Evolutionary conservation across 2,888 invertebrate species (phyloP), one percentile per base, ranked within the genome.

Genomic region (Saturnia japonica): DNA sequence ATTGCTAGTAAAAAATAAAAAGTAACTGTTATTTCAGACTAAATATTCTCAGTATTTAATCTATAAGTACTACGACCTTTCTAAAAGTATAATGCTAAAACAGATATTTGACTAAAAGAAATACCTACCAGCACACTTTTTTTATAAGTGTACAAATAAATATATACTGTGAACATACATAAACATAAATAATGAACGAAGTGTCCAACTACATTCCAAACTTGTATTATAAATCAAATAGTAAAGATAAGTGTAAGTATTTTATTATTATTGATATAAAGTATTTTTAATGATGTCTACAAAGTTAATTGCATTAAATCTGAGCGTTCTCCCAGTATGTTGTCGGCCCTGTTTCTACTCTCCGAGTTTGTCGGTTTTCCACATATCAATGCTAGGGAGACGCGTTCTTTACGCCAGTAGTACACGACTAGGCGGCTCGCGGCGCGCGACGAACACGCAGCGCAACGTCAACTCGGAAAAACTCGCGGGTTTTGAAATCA

Each of bases 371-470:
- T 84, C 82, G 83, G 85, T 91, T 91, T 92, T 91, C 90, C 91
- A 87, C 88, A 86, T 84, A 88, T 86, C 84, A 86, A 84, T 85
- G 87, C 83, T 83, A 85, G 80, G 78, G 83, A 82, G 87, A 77
- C 83, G 86, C 84, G 82, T 86, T 82, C 80, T 82, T 83, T 82
- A 81, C 82, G 84, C 84, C 90, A 90, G 91, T 91, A 89, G 88
- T 88, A 87, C 84, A 89, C 89, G 81, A 80, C 81, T 82, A 83
- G 87, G 88, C 87, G 87, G 85, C 87, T 86, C 85, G 87, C 82
- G 85, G 77, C 81, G 76, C 79, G 81, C 78, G 68, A 70, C 74
- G 74, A 82, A 85, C 84, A 85, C 88, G 88, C 86, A 81, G 80
- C 82, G 82, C 85, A 79, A 78, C 82, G 83, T 81, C 82, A 85